Base-by-base conservation (phyloP, 2,797 vertebrate genomes). In the Alexandromys oeconomus region DNA sequence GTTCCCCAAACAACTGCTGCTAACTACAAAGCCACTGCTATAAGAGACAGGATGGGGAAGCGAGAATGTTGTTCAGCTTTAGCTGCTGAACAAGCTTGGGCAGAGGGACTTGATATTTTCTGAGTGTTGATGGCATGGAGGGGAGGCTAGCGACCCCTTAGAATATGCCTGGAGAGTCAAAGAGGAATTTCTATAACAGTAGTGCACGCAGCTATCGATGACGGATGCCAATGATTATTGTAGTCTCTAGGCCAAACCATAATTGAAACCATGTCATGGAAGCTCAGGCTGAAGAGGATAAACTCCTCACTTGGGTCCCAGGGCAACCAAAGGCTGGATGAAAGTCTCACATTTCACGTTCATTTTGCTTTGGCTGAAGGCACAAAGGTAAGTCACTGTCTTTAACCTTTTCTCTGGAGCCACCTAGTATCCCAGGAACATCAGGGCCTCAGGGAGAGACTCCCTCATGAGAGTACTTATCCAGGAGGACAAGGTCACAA, bases 81-180 rank as follows among this genome's bases (percentile, higher is more conserved):
- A 54, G 48, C 27, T 93, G 54, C 59, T 65, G 73, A 54, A 65
- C 85, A 31, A 85, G 89, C 23, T 84, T 91, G 76, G 43, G 40
- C 12, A 91, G 82, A 57, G n/a, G 90, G 87, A 59, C 76, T 93
- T 92, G 57, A 74, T 73, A 25, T 46, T 90, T 92, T 43, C 88
- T 29, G 81, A 81, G 27, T 54, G 76, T 63, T 77, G 48, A 63
- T 80, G 89, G 40, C 76, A 14, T 81, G 43, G 79, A 92, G 90
- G 40, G 82, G 31, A 91, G 15, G 57, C n/a, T 34, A 61, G 46
- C 46, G 74, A 65, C 77, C 29, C 9, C 51, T 89, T 92, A n/a
- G 57, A 95, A 29, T 27, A 51, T 48, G 2, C 48, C 63, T 37
- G 59, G 51, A 91, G 21, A 81, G 34, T 85, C 37, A 65, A 92